These are phyloP conservation scores for Campylomormyrus numenius DNA, from an alignment of 2,113 vertebrate species.

Conservation along the genomic window DNA sequence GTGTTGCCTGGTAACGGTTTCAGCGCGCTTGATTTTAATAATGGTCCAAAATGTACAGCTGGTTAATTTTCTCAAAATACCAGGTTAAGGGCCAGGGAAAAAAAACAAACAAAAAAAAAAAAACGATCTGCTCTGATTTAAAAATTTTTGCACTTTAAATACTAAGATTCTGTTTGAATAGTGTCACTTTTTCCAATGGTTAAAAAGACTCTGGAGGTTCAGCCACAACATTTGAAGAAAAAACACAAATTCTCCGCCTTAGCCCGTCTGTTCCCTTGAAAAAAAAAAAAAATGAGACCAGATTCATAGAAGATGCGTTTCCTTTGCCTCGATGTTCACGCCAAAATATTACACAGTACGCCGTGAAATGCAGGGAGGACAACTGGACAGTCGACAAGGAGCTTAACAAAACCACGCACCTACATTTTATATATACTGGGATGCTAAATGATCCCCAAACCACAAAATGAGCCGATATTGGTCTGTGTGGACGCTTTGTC, in stretches of 20 bases:
- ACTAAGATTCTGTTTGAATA: neutral
- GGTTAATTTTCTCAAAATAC: constrained; percentile 1
- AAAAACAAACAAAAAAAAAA: too few species aligned
- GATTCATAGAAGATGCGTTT: neutral
- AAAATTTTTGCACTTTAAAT: neutral
- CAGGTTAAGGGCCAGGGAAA: neutral
- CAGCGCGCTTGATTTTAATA: constrained; percentile 5
- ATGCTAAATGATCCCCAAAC: neutral
- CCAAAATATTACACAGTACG: neutral
- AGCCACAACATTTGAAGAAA: constrained; percentile 5
- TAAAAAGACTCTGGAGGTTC: neutral
- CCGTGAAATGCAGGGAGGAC: neutral
- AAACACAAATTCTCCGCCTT: neutral
- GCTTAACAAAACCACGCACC: neutral
- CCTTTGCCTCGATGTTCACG: neutral
- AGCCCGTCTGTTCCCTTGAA: neutral
- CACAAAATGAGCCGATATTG: neutral
- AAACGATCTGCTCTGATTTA: neutral
- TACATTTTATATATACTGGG: neutral
- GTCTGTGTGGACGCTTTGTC: neutral
- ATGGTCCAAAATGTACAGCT: constrained; percentile 4
- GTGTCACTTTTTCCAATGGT: constrained; percentile 9
- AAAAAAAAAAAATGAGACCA: neutral
- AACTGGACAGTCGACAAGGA: neutral
- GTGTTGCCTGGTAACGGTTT: constrained; percentile 11